phyloP scores from a whole-genome alignment of 2,888 invertebrate genomes.

The Aethes cnicana region DNA sequence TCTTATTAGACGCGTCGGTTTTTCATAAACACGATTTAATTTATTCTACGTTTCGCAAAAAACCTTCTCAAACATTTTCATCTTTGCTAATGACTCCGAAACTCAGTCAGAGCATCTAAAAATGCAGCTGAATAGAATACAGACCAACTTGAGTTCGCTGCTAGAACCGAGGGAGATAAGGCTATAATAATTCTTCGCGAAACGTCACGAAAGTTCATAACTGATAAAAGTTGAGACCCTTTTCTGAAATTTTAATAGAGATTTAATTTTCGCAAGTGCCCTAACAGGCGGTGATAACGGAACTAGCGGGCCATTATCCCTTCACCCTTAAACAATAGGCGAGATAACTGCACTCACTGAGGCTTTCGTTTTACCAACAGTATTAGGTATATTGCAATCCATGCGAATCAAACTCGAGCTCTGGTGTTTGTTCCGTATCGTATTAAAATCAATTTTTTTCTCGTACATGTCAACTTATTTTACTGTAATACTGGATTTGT shows the following conservation, averaged over 20 bases:
- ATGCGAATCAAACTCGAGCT: too few relatives aligned
- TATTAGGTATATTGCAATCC: not conserved
- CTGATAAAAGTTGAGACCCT: constrained; percentile 79
- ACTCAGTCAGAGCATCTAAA: constrained; percentile 54
- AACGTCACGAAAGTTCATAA: constrained; percentile 80
- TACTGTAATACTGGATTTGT: too few relatives aligned
- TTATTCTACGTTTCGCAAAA: constrained; percentile 42
- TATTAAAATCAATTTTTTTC: too few relatives aligned
- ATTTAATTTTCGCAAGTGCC: constrained; percentile 73
- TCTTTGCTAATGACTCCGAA: constrained; percentile 29
- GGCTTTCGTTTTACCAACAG: not conserved
- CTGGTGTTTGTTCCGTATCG: too few relatives aligned
- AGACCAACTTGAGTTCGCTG: constrained; percentile 58
- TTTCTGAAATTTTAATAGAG: constrained; percentile 79
- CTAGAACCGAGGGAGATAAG: constrained; percentile 68
- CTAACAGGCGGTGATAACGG: constrained; percentile 54
- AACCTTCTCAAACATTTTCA: constrained; percentile 22
- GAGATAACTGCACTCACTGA: constrained; percentile 21
- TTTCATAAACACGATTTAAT: constrained; percentile 51
- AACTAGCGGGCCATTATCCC: constrained; percentile 43
- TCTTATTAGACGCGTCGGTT: constrained; percentile 47
- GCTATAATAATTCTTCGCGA: constrained; percentile 78
- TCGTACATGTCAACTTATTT: too few relatives aligned
- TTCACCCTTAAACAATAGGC: constrained; percentile 32
- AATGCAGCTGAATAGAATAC: constrained; percentile 60